Percentiles rank a stretch among this genome's conserved stretches.
These are phyloP conservation scores for Clavelina lepadiformis DNA, from an alignment of 23 tunicate species.

Conservation along the genomic window DNA sequence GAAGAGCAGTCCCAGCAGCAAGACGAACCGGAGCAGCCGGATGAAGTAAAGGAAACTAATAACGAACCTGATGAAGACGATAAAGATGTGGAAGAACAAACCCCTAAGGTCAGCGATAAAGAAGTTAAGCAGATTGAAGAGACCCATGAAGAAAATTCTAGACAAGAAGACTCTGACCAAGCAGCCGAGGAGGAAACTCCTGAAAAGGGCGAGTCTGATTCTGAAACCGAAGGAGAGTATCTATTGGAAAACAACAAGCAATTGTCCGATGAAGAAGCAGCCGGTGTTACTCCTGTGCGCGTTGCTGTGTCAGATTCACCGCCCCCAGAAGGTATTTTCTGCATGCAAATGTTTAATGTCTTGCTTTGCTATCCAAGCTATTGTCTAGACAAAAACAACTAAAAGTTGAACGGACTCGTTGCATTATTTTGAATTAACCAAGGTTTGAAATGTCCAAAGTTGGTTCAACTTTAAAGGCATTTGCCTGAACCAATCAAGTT, in stretches of 20 bases:
- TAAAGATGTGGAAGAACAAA: not conserved
- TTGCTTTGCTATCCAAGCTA: not conserved
- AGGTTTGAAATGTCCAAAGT: too few relatives aligned
- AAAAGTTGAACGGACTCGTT: too few relatives aligned
- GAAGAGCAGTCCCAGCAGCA: not conserved
- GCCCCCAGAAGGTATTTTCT: not conserved
- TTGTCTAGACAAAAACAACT: not conserved
- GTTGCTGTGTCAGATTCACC: constrained; percentile 36
- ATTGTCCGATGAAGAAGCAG: constrained; percentile 27
- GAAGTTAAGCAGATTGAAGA: not conserved
- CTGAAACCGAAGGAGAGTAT: constrained; percentile 50
- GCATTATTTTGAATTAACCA: too few relatives aligned
- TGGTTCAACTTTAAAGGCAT: too few relatives aligned
- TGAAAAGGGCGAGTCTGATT: constrained; percentile 20
- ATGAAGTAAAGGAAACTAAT: not conserved
- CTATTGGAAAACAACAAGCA: constrained; percentile 26
- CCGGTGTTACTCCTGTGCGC: constrained; percentile 51
- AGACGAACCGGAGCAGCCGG: not conserved
- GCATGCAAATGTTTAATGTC: not conserved
- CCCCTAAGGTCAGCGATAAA: not conserved
- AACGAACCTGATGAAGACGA: constrained; percentile 1
- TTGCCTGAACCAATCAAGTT: too few relatives aligned
- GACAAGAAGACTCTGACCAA: not conserved
- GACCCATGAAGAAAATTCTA: not conserved
- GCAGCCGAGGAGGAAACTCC: not conserved